Evolutionary conservation across 2,797 vertebrate genomes (phyloP).

Genomic region (Liparis tanakae): DNA sequence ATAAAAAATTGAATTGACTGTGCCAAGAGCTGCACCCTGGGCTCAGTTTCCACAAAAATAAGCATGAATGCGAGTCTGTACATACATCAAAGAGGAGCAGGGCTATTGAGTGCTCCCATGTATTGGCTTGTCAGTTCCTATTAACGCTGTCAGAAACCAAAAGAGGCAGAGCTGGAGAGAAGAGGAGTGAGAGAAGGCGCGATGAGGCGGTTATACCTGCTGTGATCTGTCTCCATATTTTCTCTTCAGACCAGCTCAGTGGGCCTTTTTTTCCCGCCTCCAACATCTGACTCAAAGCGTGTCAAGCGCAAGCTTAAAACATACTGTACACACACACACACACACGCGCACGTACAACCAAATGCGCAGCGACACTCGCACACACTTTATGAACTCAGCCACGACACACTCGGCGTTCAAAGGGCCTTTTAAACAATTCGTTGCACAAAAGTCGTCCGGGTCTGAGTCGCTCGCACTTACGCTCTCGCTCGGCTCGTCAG

Average conservation of each 20-base stretch:
- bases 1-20: conserved; percentile 23
- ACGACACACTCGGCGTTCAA: conserved; percentile 34
- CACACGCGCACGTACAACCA: conserved; percentile 19
- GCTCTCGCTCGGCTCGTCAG: conserved; percentile 28
- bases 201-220: conserved; percentile 57
- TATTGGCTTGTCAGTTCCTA: conserved; percentile 63
- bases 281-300: conserved; percentile 62
- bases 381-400: conserved; percentile 34
- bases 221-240: conserved; percentile 54
- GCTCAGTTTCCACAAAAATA: conserved; percentile 54
- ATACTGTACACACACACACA: conserved; percentile 31
- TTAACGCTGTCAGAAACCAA: conserved; percentile 57
- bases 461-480: conserved; percentile 49
- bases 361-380: conserved; percentile 12
- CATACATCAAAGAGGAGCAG: conserved; percentile 62
- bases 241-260: conserved; percentile 47
- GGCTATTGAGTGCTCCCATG: conserved; percentile 53
- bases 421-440: conserved; percentile 59
- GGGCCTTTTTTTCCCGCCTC: conserved; percentile 45
- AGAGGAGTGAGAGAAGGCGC: conserved; percentile 39
- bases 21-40: conserved; percentile 53
- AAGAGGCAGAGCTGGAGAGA: conserved; percentile 43
- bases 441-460: conserved; percentile 42
- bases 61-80: conserved; percentile 49
- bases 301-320: conserved; percentile 54